A percentile compares a stretch with the other conserved stretches of the same genome.
Conservation (phyloP, 2,797 vertebrate species). For the Oryzias sinensis region DNA sequence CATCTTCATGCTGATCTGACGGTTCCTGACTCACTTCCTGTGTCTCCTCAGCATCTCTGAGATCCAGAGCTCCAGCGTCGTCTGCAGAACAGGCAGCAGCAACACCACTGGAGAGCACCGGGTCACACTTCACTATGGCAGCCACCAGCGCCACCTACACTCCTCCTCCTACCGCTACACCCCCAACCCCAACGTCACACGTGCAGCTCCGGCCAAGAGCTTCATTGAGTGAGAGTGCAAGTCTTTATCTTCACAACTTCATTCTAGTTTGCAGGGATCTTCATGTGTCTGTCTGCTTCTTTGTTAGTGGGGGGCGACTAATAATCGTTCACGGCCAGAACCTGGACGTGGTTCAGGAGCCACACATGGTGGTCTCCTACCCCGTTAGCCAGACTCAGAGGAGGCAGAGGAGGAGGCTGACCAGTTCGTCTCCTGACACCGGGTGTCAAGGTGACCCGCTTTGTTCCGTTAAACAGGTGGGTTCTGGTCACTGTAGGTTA, state of each 20-base stretch:
- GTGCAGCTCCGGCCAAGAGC: constrained; percentile 86
- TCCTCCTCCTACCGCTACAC: constrained; percentile 83
- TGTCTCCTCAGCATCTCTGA: constrained; percentile 73
- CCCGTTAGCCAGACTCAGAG: constrained; percentile 47
- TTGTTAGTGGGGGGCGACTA: constrained; percentile 85
- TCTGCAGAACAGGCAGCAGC: constrained; percentile 84
- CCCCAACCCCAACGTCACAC: constrained; percentile 87
- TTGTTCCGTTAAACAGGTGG: constrained; percentile 59
- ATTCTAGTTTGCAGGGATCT: not conserved
- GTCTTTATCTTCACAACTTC: not conserved
- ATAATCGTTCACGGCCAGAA: constrained; percentile 86
- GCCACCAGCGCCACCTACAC: constrained; percentile 78
- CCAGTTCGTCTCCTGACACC: constrained; percentile 72
- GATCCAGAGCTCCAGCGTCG: constrained; percentile 78
- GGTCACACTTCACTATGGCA: constrained; percentile 85
- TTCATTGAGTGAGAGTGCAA: constrained; percentile 79
- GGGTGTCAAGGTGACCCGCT: constrained; percentile 70
- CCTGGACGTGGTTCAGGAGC: constrained; percentile 91
- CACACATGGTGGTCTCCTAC: constrained; percentile 86
- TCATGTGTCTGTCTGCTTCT: not conserved
- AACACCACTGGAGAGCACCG: constrained; percentile 78
- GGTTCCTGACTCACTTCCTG: no score
- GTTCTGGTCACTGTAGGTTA: not conserved
- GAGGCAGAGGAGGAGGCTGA: constrained; percentile 42
- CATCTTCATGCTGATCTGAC: not conserved